Conservation (phyloP, 1,140 invertebrate species). For the Caenorhabditis inopinata region DNA sequence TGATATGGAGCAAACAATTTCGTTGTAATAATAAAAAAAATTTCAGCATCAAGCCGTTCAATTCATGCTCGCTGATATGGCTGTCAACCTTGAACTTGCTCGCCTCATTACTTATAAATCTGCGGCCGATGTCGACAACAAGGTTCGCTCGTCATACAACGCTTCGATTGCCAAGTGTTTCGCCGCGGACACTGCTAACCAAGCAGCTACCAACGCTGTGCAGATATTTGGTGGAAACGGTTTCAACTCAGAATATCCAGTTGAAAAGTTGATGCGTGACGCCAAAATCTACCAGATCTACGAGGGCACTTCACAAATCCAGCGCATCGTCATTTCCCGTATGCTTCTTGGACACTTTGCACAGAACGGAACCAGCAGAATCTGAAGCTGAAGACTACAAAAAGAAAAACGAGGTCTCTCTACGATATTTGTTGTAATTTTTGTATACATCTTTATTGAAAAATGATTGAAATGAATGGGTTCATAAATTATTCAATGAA, state of each 20-base stretch:
- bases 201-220: conserved; percentile 92
- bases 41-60: conserved; percentile 76
- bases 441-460: conserved; percentile 18
- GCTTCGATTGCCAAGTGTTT: conserved; percentile 90
- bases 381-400: neutral
- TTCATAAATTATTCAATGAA: neutral
- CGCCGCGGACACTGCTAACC: conserved; percentile 91
- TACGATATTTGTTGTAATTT: neutral
- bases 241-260: conserved; percentile 94
- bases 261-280: conserved; percentile 97
- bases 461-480: conserved; percentile 31
- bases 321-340: conserved; percentile 88
- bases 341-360: conserved; percentile 67
- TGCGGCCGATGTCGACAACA: conserved; percentile 77
- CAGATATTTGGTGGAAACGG: conserved; percentile 89
- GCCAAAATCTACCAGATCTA: conserved; percentile 99
- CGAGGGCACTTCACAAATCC: conserved; percentile 83
- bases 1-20: neutral
- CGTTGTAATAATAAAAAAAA: too few relatives aligned
- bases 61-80: conserved; percentile 95
- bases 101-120: conserved; percentile 81
- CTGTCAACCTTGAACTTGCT: conserved; percentile 80
- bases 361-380: conserved; percentile 34
- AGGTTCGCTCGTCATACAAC: conserved; percentile 77
- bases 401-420: neutral